A percentile compares a stretch with the other conserved stretches of the same genome.
phyloP scores from a whole-genome alignment of 2,888 invertebrate species.

The Elmis aenea region DNA sequence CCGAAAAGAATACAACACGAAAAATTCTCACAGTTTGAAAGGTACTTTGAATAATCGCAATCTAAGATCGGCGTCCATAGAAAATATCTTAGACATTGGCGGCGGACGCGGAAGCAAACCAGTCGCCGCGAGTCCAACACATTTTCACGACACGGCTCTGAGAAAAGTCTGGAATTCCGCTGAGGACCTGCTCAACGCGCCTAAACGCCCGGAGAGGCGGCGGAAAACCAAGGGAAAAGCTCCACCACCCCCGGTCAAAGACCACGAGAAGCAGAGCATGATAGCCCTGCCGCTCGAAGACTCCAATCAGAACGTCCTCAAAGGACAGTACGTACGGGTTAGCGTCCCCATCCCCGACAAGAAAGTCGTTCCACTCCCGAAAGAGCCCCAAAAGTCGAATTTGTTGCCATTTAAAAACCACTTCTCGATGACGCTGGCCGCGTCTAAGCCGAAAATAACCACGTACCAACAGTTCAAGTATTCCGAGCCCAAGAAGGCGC shows the following conservation, averaged over 20 bases:
- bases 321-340: constrained; percentile 46
- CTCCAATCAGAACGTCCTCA: constrained; percentile 35
- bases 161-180: constrained; percentile 45
- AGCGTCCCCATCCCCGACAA: constrained; percentile 35
- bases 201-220: constrained; percentile 39
- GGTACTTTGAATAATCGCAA: constrained; percentile 1
- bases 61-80: constrained; percentile 30
- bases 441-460: constrained; percentile 29
- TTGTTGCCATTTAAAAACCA: constrained; percentile 5
- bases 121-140: constrained; percentile 20
- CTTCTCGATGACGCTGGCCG: constrained; percentile 14
- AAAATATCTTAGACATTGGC: constrained; percentile 33
- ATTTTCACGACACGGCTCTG: constrained; percentile 21
- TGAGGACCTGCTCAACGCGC: constrained; percentile 39
- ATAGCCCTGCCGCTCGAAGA: constrained; percentile 39
- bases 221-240: constrained; percentile 37
- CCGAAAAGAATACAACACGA: constrained; percentile 9
- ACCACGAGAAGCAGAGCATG: too few species aligned
- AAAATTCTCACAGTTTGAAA: constrained; percentile 14
- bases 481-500: constrained; percentile 13
- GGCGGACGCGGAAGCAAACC: constrained; percentile 26
- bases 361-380: constrained; percentile 7
- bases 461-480: constrained; percentile 30
- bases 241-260: constrained; percentile 37
- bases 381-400: constrained; percentile 5